Evolutionary conservation across 2,888 invertebrate genomes (phyloP).

Genomic region (Galerucella nymphaeae): DNA sequence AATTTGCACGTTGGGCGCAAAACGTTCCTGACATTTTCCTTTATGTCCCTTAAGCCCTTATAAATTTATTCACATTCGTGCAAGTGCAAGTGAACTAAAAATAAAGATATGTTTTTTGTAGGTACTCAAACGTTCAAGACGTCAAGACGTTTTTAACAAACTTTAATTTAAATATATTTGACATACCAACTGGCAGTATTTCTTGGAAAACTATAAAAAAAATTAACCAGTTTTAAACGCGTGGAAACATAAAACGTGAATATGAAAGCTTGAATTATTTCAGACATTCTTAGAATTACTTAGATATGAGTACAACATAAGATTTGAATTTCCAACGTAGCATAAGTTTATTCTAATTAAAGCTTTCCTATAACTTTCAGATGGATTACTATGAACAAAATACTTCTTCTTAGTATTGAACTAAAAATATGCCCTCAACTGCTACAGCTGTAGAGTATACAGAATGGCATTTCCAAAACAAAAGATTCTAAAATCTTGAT

Average conservation of each 20-base stretch:
- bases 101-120: constrained; percentile 17
- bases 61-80: constrained; percentile 36
- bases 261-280: too few relatives aligned
- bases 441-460: too few relatives aligned
- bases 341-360: too few relatives aligned
- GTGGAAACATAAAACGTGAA: background rate
- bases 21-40: background rate
- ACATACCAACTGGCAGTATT: constrained; percentile 1
- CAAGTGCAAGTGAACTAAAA: constrained; percentile 23
- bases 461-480: too few relatives aligned
- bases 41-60: constrained; percentile 18
- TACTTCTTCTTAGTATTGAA: too few relatives aligned
- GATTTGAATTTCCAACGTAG: too few relatives aligned
- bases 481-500: too few relatives aligned
- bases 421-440: too few relatives aligned
- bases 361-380: too few relatives aligned
- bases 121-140: constrained; percentile 15
- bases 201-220: constrained; percentile 13
- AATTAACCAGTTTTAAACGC: background rate
- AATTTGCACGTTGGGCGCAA: background rate
- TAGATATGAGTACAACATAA: too few relatives aligned
- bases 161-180: constrained; percentile 27
- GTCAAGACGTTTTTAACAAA: constrained; percentile 14
- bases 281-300: too few relatives aligned
- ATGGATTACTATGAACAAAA: too few relatives aligned